Evolutionary conservation across 2,888 invertebrate genomes (phyloP), one percentile per base, ranked within the genome.

Genomic region (Alitta virens): DNA sequence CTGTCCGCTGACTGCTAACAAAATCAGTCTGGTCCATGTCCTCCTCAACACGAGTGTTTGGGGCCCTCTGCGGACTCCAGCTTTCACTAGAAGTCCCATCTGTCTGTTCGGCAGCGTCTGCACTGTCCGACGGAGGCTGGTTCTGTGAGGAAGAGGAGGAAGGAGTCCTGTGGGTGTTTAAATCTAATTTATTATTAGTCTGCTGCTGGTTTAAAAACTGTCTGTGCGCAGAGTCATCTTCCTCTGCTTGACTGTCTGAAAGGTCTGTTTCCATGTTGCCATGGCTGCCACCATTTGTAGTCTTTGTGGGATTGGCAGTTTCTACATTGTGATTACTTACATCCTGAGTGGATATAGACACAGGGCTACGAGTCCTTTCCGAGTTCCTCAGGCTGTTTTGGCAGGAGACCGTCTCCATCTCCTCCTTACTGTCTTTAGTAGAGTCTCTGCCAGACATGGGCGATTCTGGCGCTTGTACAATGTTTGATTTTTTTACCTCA

Each of bases 31-130:
- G 50, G 51, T 50, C 59, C 23, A 38, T 49, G n/a, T 50, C 33
- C 33, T 51, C 52, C 51, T 16, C 59, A 27, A 25, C 27, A 33
- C 59, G 38, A 18, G 23, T 26, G 12, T 46, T 42, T 27, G 46
- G 60, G 9, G 60, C 52, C 43, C 24, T 33, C 7, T 51, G 40
- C 21, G 60, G 60, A 40, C 60, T 60, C 60, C 60, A 60, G 46
- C 53, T 53, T 16, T 54, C 60, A 25, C 60, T 60, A 25, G 60
- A 60, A 12, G 40, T 38, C 26, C 42, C 60, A 46, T 60, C 60
- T 38, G 46, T 54, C 43, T 59, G 50, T 9, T 59, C 59, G 23
- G 16, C 52, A 18, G 23, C 23, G 16, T 40, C 18, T 18, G 33
- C 33, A 33, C 33, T 33, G 33, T 33, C 56, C 26, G n/a, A 26